Conservation (phyloP, 2,888 invertebrate species). For the Cephus pygmeus region DNA sequence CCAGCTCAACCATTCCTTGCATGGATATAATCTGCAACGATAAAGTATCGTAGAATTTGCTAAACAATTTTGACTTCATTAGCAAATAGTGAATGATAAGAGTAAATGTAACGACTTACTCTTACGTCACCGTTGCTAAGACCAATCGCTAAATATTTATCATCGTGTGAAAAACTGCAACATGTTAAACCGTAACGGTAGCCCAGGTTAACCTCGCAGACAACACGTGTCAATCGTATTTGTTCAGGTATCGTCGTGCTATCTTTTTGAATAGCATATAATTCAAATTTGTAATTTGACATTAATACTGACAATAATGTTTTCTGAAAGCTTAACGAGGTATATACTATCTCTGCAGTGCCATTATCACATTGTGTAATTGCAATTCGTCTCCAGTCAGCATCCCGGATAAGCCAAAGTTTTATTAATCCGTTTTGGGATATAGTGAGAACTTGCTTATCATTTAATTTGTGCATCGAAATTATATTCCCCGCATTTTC, state of each 20-base stretch:
- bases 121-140: constrained; percentile 72
- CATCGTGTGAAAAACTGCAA: constrained; percentile 68
- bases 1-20: constrained; percentile 29
- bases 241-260: constrained; percentile 9
- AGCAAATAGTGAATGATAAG: not conserved
- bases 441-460: constrained; percentile 43
- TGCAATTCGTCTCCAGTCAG: constrained; percentile 26
- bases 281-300: constrained; percentile 31
- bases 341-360: constrained; percentile 26
- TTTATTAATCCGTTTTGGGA: constrained; percentile 42
- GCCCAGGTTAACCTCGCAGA: constrained; percentile 10
- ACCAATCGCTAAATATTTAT: constrained; percentile 73
- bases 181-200: constrained; percentile 39
- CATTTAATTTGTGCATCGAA: constrained; percentile 42
- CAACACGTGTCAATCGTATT: constrained; percentile 24
- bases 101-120: constrained; percentile 64
- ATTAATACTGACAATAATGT: constrained; percentile 44
- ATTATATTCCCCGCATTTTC: constrained; percentile 43
- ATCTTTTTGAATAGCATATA: constrained; percentile 41
- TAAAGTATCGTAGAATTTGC: not conserved
- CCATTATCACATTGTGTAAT: constrained; percentile 6
- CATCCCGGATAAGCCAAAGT: constrained; percentile 42
- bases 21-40: constrained; percentile 51
- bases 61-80: not conserved
- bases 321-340: constrained; percentile 44